These are phyloP conservation scores for Aelia acuminata DNA, from an alignment of 2,888 invertebrate species.

Conservation along the genomic window DNA sequence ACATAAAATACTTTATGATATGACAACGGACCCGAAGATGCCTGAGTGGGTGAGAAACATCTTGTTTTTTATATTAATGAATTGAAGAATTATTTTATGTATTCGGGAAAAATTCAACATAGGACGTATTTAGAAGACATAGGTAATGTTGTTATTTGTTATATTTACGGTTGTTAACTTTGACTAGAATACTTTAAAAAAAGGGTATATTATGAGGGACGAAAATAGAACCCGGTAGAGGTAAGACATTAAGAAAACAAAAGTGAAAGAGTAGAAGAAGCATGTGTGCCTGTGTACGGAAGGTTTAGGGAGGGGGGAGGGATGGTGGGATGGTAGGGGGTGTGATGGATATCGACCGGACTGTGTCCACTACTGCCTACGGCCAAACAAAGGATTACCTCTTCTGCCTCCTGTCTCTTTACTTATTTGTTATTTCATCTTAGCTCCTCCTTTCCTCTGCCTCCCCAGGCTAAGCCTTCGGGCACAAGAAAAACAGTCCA, in stretches of 20 bases:
- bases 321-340: slow-evolving; percentile 28
- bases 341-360: slow-evolving; percentile 64
- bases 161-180: background rate
- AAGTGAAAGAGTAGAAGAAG: slow-evolving; percentile 40
- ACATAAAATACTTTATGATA: no score
- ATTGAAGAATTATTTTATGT: no score
- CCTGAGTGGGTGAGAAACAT: no score
- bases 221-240: background rate
- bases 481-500: slow-evolving; percentile 34
- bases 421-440: slow-evolving; percentile 65
- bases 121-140: background rate
- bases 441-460: slow-evolving; percentile 59
- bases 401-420: slow-evolving; percentile 62
- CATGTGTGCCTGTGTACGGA: slow-evolving; percentile 28
- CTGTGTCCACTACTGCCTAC: slow-evolving; percentile 61
- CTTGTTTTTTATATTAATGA: no score
- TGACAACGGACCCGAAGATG: no score
- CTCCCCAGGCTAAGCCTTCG: slow-evolving; percentile 41
- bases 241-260: slow-evolving; percentile 50
- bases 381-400: slow-evolving; percentile 64
- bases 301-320: slow-evolving; percentile 51
- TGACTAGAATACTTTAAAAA: background rate
- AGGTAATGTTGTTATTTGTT: background rate
- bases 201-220: background rate
- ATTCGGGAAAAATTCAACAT: background rate